Base-by-base conservation (phyloP, 2,888 invertebrate species). In the Mesoligia furuncula region DNA sequence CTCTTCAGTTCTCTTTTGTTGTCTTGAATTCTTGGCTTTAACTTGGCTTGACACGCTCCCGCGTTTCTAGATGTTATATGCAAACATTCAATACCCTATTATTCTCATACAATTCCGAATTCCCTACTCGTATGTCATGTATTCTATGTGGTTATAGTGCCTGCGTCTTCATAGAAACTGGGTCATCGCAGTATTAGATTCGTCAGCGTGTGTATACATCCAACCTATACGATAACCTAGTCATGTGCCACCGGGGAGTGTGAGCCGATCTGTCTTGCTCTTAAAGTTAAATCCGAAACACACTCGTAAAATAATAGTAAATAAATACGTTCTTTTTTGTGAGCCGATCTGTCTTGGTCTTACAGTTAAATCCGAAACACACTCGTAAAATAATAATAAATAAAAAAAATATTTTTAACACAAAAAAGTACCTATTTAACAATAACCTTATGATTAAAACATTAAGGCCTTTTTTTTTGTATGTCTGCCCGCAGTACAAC, bases 181-280 rank as follows among this genome's bases (percentile, higher is more conserved):
- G 85, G 80, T 68, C 79, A 84, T 48, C 31, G n/a, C 48, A 17
- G 57, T 24, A 80, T 84, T 84, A 57, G 59, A 64, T 84, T 79
- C 48, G 79, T 79, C 69, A 68, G 54, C 36, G 24, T n/a, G 54
- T 54, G 3, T n/a, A 9, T 20, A 77, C 45, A 61, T 31, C 7
- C 1, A 24, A n/a, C 17, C 6, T 51, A 24, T 36, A 27, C 36
- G 39, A 57, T 48, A 64, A n/a, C 2, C 20, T 1, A 54, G 36
- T 36, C n/a, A 54, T 54, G 45, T 59, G 57, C 20, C 15, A 45
- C 20, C 24, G 11, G 1, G 48, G 13, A 48, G 5, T 8, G 27
- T 20, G 6, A 20, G 42, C 3, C 17, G 17, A 48, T 59, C n/a
- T 36, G 17, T 36, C 9, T 36, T 62, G 61, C 9, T 20, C 20